Evolutionary conservation across 2,888 invertebrate genomes (phyloP).

Genomic region (Eristalis arbustorum): DNA sequence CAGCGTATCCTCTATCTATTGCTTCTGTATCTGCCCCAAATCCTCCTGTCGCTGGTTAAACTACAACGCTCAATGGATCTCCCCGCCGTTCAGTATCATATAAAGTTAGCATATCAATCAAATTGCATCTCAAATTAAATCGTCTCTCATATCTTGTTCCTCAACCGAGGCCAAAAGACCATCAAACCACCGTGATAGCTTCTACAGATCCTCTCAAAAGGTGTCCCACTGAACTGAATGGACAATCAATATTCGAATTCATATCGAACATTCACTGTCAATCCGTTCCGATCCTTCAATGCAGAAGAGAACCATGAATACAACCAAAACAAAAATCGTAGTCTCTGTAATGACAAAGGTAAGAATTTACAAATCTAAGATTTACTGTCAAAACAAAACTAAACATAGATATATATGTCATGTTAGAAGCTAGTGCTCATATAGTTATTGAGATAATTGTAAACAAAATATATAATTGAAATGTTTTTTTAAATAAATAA

Average conservation of each 20-base stretch:
- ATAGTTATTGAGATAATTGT: conserved; percentile 12
- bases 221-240: background rate
- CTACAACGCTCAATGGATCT: background rate
- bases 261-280: background rate
- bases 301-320: conserved; percentile 3
- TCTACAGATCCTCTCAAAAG: background rate
- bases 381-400: background rate
- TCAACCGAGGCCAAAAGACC: background rate
- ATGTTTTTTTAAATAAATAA: background rate
- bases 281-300: background rate
- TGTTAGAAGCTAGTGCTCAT: conserved; percentile 6
- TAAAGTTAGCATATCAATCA: background rate
- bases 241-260: conserved; percentile 6
- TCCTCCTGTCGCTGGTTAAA: background rate
- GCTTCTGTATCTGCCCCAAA: conserved; percentile 27
- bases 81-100: background rate
- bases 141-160: background rate
- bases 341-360: conserved; percentile 58
- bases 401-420: background rate
- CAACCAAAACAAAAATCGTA: conserved; percentile 6
- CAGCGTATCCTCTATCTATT: background rate
- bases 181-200: background rate
- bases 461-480: background rate
- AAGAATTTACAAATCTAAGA: conserved; percentile 6
- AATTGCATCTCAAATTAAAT: background rate